Evolutionary conservation across 1,140 invertebrate genomes (phyloP), one percentile per base, ranked within the genome.

Genomic region (Pogonomyrmex californicus): DNA sequence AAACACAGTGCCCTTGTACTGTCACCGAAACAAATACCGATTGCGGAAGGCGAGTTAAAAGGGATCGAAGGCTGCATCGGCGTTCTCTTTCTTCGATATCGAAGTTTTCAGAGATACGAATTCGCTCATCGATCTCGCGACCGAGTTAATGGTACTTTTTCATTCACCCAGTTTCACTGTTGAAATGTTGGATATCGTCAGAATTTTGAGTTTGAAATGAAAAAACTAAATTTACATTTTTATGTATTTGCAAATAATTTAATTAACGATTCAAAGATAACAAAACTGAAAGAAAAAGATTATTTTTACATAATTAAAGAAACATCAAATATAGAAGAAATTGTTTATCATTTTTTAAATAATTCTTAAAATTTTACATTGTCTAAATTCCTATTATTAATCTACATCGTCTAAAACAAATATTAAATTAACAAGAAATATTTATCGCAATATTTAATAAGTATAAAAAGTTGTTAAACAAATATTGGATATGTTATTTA

Each of bases 1-100:
- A 93, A 93, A 93, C 90, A 91, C 82, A 81, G 62, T 90, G 90
- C 76, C 88, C 89, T 91, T 93, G 88, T 92, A 88, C 87, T 90
- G 89, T 90, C 82, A 77, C 70, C 86, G 86, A 91, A 91, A 91
- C 77, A 91, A 92, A 92, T 87, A 88, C 82, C 88, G 75, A 66
- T 62, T 36, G 62, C 33, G 51, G 33, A 30, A 41, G 66, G 44
- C 73, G 58, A 41, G n/a, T 47, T 77, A 76, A 85, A 65, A 75
- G 41, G 4, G 73, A 77, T 51, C 56, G 65, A 70, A 70, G 17
- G 41, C 44, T 44, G n/a, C 68, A 47, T 58, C 33, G 63, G 47
- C 23, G 41, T 51, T 77, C 58, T 77, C 60, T 65, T 78, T 83
- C 78, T 85, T 88, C 60, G 33, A 30, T 65, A 83, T 87, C 73